Conservation (phyloP, 2,888 invertebrate genomes). For the Stegophylla sp. region DNA sequence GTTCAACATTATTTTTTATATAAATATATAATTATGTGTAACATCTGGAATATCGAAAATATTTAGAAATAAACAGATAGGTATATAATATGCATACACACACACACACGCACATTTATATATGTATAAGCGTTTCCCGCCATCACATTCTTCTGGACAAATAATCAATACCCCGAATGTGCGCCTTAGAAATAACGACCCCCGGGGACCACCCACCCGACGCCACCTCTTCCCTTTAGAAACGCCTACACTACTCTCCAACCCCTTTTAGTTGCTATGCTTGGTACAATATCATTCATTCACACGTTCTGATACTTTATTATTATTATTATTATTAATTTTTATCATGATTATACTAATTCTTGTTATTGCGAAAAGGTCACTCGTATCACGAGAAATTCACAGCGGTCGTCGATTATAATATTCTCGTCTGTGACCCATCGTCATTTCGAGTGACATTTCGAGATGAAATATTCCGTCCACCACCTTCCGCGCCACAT, state of each 20-base stretch:
- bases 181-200: constrained; percentile 58
- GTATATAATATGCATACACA: background rate
- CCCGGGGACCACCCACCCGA: constrained; percentile 35
- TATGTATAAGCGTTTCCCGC: constrained; percentile 50
- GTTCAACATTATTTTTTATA: no score
- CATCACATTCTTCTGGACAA: constrained; percentile 52
- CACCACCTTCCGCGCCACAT: no score
- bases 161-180: constrained; percentile 57
- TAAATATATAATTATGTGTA: background rate
- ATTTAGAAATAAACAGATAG: background rate
- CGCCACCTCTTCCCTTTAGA: constrained; percentile 20
- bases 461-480: no score
- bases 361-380: no score
- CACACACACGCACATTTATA: background rate
- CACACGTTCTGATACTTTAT: background rate
- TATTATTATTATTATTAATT: no score
- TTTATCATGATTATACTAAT: no score
- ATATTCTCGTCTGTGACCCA: no score
- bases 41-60: constrained; percentile 6
- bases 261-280: constrained; percentile 3
- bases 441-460: background rate
- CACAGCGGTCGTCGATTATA: no score
- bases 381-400: no score
- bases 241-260: constrained; percentile 40
- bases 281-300: constrained; percentile 16